A percentile compares a stretch with the other conserved stretches of the same genome.
These are phyloP conservation scores for Calliscelio sp. DNA, from an alignment of 2,888 invertebrate species.

Conservation along the genomic window DNA sequence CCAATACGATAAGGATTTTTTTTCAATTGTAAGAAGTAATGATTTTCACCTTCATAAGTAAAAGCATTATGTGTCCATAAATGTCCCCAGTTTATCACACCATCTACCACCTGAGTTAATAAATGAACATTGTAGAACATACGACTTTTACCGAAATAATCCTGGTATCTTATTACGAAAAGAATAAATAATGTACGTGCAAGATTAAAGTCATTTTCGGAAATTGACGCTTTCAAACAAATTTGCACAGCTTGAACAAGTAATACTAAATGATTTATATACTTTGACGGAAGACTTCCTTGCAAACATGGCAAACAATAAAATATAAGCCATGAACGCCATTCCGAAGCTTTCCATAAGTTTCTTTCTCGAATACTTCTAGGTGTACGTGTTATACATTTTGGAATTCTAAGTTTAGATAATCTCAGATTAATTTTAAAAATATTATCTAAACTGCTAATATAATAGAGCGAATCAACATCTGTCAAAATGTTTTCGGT, in stretches of 20 bases:
- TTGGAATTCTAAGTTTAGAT: neutral
- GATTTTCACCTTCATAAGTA: slow-evolving; percentile 59
- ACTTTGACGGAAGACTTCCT: slow-evolving; percentile 53
- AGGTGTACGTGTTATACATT: neutral
- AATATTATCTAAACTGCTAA: slow-evolving; percentile 33
- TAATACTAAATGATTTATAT: slow-evolving; percentile 53
- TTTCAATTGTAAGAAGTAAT: slow-evolving; percentile 24
- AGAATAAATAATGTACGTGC: neutral
- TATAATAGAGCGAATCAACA: slow-evolving; percentile 30
- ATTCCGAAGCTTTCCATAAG: neutral
- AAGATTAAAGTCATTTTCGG: neutral
- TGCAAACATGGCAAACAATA: slow-evolving; percentile 49
- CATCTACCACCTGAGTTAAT: slow-evolving; percentile 32
- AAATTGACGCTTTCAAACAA: neutral
- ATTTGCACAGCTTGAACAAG: neutral
- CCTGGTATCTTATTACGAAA: slow-evolving; percentile 26
- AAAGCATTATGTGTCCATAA: slow-evolving; percentile 56
- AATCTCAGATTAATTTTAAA: neutral
- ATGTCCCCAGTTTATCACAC: slow-evolving; percentile 51
- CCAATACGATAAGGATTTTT: slow-evolving; percentile 37
- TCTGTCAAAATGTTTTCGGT: slow-evolving; percentile 35
- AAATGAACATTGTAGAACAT: slow-evolving; percentile 61
- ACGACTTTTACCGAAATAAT: slow-evolving; percentile 14
- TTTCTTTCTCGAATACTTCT: neutral
- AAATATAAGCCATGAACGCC: slow-evolving; percentile 60